Base-by-base conservation (phyloP, 2,888 invertebrate genomes). In the Bimastos eiseni region DNA sequence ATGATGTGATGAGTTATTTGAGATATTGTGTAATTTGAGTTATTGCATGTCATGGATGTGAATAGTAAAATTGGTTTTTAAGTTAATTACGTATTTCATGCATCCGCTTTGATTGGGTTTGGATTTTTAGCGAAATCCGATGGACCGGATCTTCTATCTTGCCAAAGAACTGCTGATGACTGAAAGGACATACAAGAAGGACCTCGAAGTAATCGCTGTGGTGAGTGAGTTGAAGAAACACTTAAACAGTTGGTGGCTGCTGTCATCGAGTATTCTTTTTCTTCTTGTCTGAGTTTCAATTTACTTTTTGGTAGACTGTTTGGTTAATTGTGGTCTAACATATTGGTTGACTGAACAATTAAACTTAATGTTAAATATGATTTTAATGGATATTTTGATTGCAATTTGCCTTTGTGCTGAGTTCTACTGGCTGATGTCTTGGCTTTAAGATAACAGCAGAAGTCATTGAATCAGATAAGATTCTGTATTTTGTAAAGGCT, bases 131-230 rank as follows among this genome's bases (percentile, higher is more conserved):
- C 83, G 90, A 70, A 83, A 90, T 30, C 88, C 88, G 5, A 41
- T 89, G 36, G 91, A 91, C 55, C 44, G 70, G 83, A 38, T 84
- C 24, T 91, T 91, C 33, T 86, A 86, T 37, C 94, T 95, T 89
- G 94, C 94, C 89, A 98, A 98, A 95, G 98, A 99, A 95, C 96
- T 99, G 93, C 96, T 98, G 90, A 98, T 98, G 97, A 98, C 98
- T 0, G 98, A 99, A 95, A 96, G 98, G 93, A 98, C 98, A 0
- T 98, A 98, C 95, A 98, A 98, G 94, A 97, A 98, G 94, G 98
- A 99, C 95, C 96, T 99, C 93, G 98, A 98, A 95, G 97, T 98
- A 86, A 96, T 98, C 92, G 97, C 97, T 94, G 96, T 97, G 94
- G 98, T 98, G 95, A 96, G 97, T 96, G n/a, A n/a, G n/a, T 34